These are phyloP conservation scores for Euwallacea similis DNA, from an alignment of 1,140 invertebrate genomes.

Conservation along the genomic window DNA sequence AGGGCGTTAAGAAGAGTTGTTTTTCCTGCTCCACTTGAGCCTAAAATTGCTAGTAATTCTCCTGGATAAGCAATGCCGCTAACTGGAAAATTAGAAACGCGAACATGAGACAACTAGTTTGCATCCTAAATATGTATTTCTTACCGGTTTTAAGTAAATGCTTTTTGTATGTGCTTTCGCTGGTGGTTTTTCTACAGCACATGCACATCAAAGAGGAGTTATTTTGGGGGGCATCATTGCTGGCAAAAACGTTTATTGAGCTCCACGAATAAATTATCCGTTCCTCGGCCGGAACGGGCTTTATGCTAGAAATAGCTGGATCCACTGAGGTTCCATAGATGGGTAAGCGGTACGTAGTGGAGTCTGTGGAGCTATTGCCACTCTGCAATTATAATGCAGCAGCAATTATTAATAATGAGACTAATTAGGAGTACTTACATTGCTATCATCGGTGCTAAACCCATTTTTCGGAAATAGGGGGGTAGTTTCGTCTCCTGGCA, in stretches of 20 bases:
- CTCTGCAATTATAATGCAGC: constrained; percentile 6
- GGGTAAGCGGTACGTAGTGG: constrained; percentile 10
- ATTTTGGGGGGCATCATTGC: constrained; percentile 21
- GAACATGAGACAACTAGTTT: background rate
- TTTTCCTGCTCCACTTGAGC: constrained; percentile 94
- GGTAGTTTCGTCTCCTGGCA: background rate
- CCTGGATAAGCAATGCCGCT: constrained; percentile 86
- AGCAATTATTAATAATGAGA: too few species aligned
- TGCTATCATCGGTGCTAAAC: constrained; percentile 3
- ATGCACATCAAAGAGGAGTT: constrained; percentile 26
- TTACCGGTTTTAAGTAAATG: constrained; percentile 70
- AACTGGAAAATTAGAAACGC: constrained; percentile 59
- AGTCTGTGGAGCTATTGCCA: constrained; percentile 20
- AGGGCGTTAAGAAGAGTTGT: constrained; percentile 91
- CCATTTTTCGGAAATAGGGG: constrained; percentile 25
- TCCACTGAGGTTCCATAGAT: constrained; percentile 36
- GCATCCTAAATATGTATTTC: background rate
- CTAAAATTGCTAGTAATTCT: constrained; percentile 89
- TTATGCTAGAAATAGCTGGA: constrained; percentile 5
- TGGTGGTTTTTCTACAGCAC: constrained; percentile 22
- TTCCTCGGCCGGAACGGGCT: constrained; percentile 49
- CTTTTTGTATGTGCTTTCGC: constrained; percentile 51
- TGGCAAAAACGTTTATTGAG: constrained; percentile 66
- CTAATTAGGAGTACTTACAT: constrained; percentile 14
- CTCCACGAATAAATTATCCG: constrained; percentile 71